A percentile compares a stretch with the other conserved stretches of the same genome.
These are phyloP conservation scores for Oreochromis mossambicus DNA, from an alignment of 2,797 vertebrate species.

Conservation along the genomic window DNA sequence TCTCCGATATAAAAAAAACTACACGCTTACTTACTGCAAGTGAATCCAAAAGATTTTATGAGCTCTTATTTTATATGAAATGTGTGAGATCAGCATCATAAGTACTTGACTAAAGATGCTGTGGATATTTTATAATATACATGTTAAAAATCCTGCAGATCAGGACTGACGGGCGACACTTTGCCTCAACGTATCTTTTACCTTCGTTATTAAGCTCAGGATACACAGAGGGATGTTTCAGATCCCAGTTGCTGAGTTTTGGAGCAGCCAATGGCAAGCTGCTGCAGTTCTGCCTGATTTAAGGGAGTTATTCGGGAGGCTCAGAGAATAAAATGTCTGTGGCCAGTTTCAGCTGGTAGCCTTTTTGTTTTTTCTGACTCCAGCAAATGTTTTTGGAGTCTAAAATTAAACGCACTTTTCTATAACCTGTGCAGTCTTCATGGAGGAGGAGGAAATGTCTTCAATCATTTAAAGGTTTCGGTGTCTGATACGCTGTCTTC, in stretches of 20 bases:
- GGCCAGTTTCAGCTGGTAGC: background rate
- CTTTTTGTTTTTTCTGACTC: background rate
- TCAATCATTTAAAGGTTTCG: background rate
- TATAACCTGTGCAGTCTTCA: background rate
- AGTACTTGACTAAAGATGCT: too few species aligned
- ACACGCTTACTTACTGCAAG: background rate
- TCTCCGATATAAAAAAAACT: background rate
- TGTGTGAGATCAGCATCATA: background rate
- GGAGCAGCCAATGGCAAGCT: background rate
- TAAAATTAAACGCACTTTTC: background rate
- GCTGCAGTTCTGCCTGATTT: background rate
- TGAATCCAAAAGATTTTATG: background rate
- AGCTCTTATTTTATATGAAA: background rate
- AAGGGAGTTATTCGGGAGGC: background rate
- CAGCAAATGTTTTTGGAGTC: background rate
- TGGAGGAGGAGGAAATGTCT: background rate
- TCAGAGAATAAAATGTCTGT: background rate
- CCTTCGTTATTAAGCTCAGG: background rate
- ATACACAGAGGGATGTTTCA: background rate
- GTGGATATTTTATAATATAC: background rate
- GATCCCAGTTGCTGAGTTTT: background rate
- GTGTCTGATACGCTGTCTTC: background rate
- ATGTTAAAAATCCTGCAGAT: background rate
- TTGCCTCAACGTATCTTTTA: background rate
- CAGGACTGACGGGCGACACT: background rate